Conservation (phyloP, 1,140 invertebrate genomes). For the Eriocheir sinensis region DNA sequence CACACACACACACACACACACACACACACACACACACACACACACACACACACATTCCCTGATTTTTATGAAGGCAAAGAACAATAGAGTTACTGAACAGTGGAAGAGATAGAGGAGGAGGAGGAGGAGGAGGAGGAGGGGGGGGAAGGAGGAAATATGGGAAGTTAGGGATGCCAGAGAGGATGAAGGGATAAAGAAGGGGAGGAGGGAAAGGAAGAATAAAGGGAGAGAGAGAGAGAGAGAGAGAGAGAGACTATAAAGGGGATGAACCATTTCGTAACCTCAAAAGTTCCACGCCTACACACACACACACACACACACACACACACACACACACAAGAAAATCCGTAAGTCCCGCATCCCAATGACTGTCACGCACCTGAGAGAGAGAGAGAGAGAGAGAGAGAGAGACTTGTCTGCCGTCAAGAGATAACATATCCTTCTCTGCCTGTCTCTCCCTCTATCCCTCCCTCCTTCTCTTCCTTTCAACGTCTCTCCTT, state of each 20-base stretch:
- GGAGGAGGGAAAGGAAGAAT: conserved; percentile 53
- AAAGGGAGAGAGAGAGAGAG: conserved; percentile 57
- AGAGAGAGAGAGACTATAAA: conserved; percentile 33
- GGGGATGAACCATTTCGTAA: background rate
- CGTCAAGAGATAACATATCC: no score
- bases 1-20: background rate
- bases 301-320: background rate
- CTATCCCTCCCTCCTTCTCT: no score
- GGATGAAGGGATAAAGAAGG: background rate
- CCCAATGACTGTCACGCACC: no score
- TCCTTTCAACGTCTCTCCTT: no score
- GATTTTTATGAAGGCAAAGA: background rate
- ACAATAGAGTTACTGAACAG: background rate
- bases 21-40: conserved; percentile 17
- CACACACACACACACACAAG: background rate
- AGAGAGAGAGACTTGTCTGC: no score
- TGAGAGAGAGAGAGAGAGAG: no score
- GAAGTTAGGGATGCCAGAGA: background rate
- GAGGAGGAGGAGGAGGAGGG: background rate
- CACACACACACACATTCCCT: no score
- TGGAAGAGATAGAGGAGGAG: background rate
- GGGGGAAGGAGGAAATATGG: background rate
- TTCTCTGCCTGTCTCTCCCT: no score
- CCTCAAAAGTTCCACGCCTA: background rate
- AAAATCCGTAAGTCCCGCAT: background rate